These are phyloP conservation scores for Poecilobothrus nobilitatus DNA, from an alignment of 2,888 invertebrate species.

Conservation along the genomic window DNA sequence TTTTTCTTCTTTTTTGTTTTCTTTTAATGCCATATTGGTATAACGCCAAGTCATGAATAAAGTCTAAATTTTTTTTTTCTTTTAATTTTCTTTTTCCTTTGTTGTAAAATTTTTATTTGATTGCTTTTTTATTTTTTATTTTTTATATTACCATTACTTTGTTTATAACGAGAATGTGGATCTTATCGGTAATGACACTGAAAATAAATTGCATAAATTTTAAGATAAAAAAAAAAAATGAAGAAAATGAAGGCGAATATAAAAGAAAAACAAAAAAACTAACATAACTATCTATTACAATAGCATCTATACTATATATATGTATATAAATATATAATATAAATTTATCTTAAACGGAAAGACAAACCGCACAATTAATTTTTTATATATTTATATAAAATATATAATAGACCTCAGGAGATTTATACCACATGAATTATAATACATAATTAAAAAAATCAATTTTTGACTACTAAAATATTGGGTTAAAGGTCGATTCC, in stretches of 20 bases:
- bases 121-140: neutral
- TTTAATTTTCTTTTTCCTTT: neutral
- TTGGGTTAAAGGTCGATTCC: no score
- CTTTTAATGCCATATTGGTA: neutral
- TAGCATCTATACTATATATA: neutral
- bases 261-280: neutral
- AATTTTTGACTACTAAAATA: no score
- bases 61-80: neutral
- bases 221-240: neutral
- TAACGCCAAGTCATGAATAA: neutral
- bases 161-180: conserved; percentile 3
- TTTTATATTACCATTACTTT: neutral
- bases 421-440: neutral
- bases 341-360: neutral
- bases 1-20: neutral
- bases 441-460: no score
- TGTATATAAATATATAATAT: no score
- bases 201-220: conserved; percentile 12
- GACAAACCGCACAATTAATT: neutral
- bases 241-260: neutral
- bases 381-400: neutral
- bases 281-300: neutral
- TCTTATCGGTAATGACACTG: conserved; percentile 17
- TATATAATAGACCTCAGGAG: neutral
- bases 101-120: no score